phyloP scores from a whole-genome alignment of 2,797 vertebrate species.

The Oryzias dopingdopingensis region DNA sequence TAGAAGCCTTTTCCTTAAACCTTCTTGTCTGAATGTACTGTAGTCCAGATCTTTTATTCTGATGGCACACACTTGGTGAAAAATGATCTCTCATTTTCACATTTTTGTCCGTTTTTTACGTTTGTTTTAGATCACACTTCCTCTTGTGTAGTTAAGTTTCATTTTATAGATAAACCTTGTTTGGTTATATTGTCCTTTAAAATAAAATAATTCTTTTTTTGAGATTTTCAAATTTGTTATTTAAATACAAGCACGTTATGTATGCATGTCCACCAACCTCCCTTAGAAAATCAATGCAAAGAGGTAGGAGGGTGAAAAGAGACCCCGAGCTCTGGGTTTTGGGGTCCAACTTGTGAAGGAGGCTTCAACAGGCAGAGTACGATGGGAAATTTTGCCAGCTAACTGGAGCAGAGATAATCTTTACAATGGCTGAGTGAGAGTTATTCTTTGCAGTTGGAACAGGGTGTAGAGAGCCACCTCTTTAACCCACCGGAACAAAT shows the following conservation, averaged over 20 bases:
- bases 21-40: background rate
- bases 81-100: background rate
- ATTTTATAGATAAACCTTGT: too few species aligned
- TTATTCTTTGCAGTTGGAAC: constrained; percentile 24
- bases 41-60: background rate
- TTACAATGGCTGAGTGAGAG: constrained; percentile 43
- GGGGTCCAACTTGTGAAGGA: constrained; percentile 26
- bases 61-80: background rate
- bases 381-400: constrained; percentile 38
- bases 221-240: too few species aligned
- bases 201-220: too few species aligned
- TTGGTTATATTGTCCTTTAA: too few species aligned
- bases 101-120: too few species aligned
- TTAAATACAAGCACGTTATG: too few species aligned
- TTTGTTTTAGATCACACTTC: too few species aligned
- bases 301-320: background rate
- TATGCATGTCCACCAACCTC: too few species aligned
- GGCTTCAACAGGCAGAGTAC: constrained; percentile 29
- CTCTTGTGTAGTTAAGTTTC: too few species aligned
- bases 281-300: background rate
- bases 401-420: constrained; percentile 49
- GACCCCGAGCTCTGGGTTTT: constrained; percentile 32
- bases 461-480: constrained; percentile 21
- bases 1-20: background rate
- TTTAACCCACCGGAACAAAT: background rate